phyloP scores from a whole-genome alignment of 2,113 vertebrate species.

The Sceloporus undulatus region DNA sequence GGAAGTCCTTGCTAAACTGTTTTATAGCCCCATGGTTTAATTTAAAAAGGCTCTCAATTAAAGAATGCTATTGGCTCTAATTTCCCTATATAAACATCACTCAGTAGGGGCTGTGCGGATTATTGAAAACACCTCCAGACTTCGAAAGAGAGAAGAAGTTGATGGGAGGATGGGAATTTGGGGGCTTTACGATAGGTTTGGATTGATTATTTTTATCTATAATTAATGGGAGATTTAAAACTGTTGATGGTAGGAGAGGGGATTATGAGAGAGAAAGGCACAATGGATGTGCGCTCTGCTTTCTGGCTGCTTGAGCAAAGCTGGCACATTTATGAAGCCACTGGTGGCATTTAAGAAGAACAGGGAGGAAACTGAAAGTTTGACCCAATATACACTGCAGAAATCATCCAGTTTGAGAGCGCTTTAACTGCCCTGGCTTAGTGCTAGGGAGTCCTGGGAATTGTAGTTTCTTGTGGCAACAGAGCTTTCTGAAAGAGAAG shows the following conservation, averaged over 20 bases:
- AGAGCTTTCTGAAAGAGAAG: too few species aligned
- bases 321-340: rapidly evolving
- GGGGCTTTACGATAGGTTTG: neutral
- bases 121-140: neutral
- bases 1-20: neutral
- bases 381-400: too few species aligned
- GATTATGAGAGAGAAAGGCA: neutral
- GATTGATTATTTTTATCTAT: rapidly evolving
- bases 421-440: too few species aligned
- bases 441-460: too few species aligned
- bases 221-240: rapidly evolving
- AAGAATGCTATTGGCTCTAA: rapidly evolving
- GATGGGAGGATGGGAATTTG: neutral
- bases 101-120: rapidly evolving
- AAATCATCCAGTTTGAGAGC: too few species aligned
- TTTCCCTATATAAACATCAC: rapidly evolving
- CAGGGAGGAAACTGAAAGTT: neutral
- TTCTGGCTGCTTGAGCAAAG: neutral
- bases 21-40: constrained; percentile 13
- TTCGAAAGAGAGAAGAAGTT: neutral
- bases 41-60: constrained; percentile 14
- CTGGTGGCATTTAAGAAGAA: neutral
- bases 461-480: too few species aligned
- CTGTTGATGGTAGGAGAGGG: rapidly evolving
- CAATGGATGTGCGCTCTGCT: neutral